phyloP scores from a whole-genome alignment of 92 coral and sea anemone species.

The Epizoanthus illoricatus region DNA sequence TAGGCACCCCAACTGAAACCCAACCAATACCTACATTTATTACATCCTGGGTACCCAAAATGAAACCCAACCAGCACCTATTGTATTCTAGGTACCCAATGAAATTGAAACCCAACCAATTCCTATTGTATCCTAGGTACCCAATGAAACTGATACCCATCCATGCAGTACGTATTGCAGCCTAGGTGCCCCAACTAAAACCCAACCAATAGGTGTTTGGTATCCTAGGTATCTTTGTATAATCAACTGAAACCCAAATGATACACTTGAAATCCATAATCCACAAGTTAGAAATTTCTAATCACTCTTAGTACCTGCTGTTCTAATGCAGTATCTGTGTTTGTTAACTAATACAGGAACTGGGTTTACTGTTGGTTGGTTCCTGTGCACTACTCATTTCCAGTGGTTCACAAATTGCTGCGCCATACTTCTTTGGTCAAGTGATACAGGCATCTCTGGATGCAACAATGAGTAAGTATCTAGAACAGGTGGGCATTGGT shows the following conservation, averaged over 20 bases:
- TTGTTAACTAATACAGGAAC: slow-evolving; percentile 53
- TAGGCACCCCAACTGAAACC: neutral
- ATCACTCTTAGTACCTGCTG: neutral
- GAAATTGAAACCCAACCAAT: too few relatives aligned
- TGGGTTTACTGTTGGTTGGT: slow-evolving; percentile 62
- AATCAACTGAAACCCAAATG: too few relatives aligned
- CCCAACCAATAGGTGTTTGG: neutral
- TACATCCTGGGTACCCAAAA: too few relatives aligned
- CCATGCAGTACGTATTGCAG: too few relatives aligned
- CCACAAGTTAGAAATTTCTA: neutral
- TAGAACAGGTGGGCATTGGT: neutral
- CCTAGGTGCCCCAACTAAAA: neutral
- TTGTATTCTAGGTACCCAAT: too few relatives aligned
- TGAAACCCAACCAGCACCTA: too few relatives aligned
- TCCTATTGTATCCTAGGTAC: too few relatives aligned
- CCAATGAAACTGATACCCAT: too few relatives aligned
- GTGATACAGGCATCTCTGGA: slow-evolving; percentile 69
- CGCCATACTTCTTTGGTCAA: slow-evolving; percentile 91
- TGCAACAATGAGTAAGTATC: slow-evolving; percentile 76
- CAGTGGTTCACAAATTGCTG: slow-evolving; percentile 87
- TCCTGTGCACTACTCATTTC: slow-evolving; percentile 75
- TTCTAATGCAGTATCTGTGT: neutral
- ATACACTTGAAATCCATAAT: too few relatives aligned
- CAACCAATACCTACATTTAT: neutral
- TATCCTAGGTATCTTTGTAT: too few relatives aligned